phyloP scores from a whole-genome alignment of 1,140 invertebrate genomes.

The Platorchestia sp. region DNA sequence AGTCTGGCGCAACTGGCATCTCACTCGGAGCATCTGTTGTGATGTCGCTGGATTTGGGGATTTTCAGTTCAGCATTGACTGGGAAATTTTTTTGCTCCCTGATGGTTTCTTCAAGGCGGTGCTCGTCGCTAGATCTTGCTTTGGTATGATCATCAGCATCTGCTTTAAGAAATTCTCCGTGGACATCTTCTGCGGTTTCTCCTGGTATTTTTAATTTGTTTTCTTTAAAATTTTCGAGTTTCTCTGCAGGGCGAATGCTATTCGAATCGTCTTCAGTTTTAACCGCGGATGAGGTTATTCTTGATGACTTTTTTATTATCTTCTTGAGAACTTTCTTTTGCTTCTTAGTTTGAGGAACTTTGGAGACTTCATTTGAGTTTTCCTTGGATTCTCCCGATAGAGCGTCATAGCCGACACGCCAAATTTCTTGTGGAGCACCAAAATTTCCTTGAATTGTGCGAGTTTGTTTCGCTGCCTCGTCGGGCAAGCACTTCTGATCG shows the following conservation, averaged over 20 bases:
- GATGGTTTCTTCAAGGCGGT: neutral
- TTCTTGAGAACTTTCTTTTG: neutral
- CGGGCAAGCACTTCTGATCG: neutral
- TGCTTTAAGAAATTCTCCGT: neutral
- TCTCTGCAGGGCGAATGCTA: neutral
- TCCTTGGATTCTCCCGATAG: neutral
- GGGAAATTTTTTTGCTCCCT: neutral
- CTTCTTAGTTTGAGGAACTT: neutral
- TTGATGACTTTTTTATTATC: neutral
- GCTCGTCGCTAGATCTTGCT: neutral
- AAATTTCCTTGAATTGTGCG: neutral
- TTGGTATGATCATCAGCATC: neutral
- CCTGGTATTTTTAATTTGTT: neutral
- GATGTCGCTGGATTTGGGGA: neutral
- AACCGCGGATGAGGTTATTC: neutral
- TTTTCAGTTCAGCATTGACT: neutral
- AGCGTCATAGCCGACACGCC: neutral
- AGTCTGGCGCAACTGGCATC: too few relatives aligned
- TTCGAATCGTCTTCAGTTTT: neutral
- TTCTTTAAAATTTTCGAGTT: neutral
- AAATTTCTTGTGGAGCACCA: neutral
- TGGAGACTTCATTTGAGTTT: neutral
- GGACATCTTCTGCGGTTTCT: neutral
- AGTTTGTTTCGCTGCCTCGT: neutral
- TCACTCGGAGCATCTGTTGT: neutral